These are phyloP conservation scores for Brachionichthys hirsutus DNA, from an alignment of 2,113 vertebrate species.

Conservation along the genomic window DNA sequence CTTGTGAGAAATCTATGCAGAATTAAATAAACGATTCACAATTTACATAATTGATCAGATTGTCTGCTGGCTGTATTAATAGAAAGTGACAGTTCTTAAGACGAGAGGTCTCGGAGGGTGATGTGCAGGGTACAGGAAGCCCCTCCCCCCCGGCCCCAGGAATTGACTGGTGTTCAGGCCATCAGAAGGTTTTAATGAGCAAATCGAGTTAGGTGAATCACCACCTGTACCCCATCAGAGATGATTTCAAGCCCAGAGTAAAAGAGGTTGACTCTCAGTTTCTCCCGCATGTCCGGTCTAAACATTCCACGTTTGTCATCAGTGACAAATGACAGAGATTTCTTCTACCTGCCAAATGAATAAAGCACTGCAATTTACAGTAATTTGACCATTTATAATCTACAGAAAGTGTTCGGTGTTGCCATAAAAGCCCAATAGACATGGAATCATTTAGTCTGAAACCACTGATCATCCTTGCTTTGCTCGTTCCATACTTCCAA, in stretches of 20 bases:
- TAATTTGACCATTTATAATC: conserved; percentile 27
- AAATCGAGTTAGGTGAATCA: conserved; percentile 78
- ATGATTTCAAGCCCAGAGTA: conserved; percentile 63
- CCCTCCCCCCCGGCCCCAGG: conserved; percentile 10
- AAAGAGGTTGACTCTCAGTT: conserved; percentile 37
- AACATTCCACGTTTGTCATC: conserved; percentile 62
- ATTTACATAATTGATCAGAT: conserved; percentile 84
- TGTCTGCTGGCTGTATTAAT: conserved; percentile 78
- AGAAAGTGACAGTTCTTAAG: conserved; percentile 76
- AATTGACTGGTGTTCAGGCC: conserved; percentile 67
- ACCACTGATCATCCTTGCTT: neutral
- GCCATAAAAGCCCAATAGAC: conserved; percentile 9
- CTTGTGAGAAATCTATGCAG: conserved; percentile 65
- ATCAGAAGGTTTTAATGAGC: conserved; percentile 79
- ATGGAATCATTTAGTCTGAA: neutral
- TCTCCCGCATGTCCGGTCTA: conserved; percentile 29
- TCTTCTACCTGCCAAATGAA: conserved; percentile 44
- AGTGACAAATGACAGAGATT: conserved; percentile 41
- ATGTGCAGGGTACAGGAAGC: conserved; percentile 67
- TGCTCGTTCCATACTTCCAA: neutral
- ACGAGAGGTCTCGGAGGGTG: conserved; percentile 41
- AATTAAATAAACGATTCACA: conserved; percentile 69
- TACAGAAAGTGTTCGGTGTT: too few species aligned
- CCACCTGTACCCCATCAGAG: conserved; percentile 77
- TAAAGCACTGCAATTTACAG: conserved; percentile 36